Percentiles rank a stretch among this genome's conserved stretches.
Conservation (phyloP, 2,888 invertebrate genomes). For the Rugalucina vietnamica region DNA sequence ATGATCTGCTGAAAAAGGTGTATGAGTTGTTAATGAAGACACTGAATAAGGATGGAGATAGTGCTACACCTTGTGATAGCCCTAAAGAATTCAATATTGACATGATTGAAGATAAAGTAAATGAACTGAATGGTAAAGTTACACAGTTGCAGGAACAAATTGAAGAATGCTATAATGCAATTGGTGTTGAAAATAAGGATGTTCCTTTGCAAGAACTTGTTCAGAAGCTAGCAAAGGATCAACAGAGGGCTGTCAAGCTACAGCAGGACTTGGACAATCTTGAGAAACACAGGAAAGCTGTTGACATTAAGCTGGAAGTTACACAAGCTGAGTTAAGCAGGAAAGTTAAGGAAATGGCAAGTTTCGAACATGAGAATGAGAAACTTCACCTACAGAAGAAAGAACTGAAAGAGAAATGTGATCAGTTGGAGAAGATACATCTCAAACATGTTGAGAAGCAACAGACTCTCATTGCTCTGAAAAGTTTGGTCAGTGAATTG, state of each 20-base stretch:
- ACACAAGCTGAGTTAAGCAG: conserved; percentile 41
- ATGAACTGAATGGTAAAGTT: conserved; percentile 38
- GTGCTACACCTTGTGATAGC: background rate
- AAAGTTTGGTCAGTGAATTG: conserved; percentile 63
- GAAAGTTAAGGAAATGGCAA: conserved; percentile 24
- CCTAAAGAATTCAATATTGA: conserved; percentile 41
- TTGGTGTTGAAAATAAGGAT: conserved; percentile 43
- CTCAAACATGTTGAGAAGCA: conserved; percentile 66
- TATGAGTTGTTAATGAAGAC: conserved; percentile 18
- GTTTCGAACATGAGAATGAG: conserved; percentile 40
- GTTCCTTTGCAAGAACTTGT: conserved; percentile 46
- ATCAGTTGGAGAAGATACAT: conserved; percentile 50
- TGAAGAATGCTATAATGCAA: conserved; percentile 42
- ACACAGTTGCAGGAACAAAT: conserved; percentile 49
- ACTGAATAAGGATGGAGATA: conserved; percentile 9
- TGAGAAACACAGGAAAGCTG: conserved; percentile 26
- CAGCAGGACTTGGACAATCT: conserved; percentile 24
- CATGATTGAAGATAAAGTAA: conserved; percentile 44
- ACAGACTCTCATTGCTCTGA: conserved; percentile 65
- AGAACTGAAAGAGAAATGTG: conserved; percentile 47
- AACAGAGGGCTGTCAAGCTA: conserved; percentile 27
- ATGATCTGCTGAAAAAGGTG: conserved; percentile 34
- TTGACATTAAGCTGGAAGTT: conserved; percentile 34
- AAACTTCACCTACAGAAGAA: conserved; percentile 46
- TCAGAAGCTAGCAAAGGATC: conserved; percentile 34